Evolutionary conservation across 1,140 invertebrate genomes (phyloP).

Genomic region (Hyphantria cunea): DNA sequence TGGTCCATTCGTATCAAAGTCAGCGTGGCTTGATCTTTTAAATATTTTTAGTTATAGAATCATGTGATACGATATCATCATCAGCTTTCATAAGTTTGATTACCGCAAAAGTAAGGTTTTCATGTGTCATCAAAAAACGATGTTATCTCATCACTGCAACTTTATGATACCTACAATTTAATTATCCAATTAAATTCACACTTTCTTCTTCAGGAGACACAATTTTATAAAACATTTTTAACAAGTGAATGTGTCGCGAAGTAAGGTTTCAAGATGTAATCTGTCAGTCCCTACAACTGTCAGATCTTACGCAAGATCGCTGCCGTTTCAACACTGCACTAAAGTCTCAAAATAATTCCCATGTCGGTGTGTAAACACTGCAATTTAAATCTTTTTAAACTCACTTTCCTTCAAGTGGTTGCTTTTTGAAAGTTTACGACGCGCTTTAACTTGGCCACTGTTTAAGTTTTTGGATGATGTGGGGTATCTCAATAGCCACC

Average conservation of each 20-base stretch:
- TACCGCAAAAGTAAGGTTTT: too few species aligned
- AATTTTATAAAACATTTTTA: not conserved
- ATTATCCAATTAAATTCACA: not conserved
- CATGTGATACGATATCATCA: too few species aligned
- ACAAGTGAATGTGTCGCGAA: conserved; percentile 9
- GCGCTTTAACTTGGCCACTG: conserved; percentile 55
- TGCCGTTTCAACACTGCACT: conserved; percentile 62
- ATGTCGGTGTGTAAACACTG: conserved; percentile 53
- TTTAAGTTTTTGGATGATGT: conserved; percentile 35
- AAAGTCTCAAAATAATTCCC: conserved; percentile 69
- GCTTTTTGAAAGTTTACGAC: conserved; percentile 54
- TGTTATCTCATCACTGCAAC: not conserved
- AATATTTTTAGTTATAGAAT: too few species aligned
- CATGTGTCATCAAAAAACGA: not conserved
- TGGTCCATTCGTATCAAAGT: too few species aligned
- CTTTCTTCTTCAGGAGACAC: not conserved
- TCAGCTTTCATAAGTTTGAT: too few species aligned
- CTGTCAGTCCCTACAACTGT: conserved; percentile 43
- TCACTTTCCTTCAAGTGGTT: conserved; percentile 56
- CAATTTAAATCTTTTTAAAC: conserved; percentile 63
- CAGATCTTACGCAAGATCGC: conserved; percentile 52
- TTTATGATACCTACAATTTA: not conserved
- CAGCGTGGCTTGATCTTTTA: too few species aligned
- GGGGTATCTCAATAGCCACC: conserved; percentile 1
- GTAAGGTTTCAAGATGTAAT: conserved; percentile 57